A percentile compares a stretch with the other conserved stretches of the same genome.
phyloP scores from a whole-genome alignment of 2,113 vertebrate species.

The Felis chaus region DNA sequence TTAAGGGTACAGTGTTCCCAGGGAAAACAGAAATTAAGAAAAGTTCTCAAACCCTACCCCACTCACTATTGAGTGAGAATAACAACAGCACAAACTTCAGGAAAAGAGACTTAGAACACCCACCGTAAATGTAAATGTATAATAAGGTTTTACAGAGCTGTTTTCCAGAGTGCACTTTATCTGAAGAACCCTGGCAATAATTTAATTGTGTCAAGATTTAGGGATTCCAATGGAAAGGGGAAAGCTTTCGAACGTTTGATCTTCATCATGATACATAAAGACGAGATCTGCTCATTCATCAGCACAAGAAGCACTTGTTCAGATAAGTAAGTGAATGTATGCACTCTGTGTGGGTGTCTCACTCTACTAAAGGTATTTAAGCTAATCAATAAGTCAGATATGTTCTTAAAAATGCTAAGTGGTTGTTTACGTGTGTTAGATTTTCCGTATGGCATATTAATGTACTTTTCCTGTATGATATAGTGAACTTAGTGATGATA shows the following conservation, averaged over 20 bases:
- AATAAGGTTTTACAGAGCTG: neutral
- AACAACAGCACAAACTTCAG: neutral
- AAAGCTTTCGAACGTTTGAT: neutral
- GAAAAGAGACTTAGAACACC: neutral
- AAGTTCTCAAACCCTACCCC: neutral
- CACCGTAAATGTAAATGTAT: neutral
- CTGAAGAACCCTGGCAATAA: slow-evolving; percentile 43
- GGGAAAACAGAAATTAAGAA: slow-evolving; percentile 10
- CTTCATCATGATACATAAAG: neutral
- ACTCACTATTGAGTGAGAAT: neutral
- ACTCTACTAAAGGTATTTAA: slow-evolving; percentile 25
- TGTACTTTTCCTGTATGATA: slow-evolving; percentile 48
- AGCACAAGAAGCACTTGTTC: slow-evolving; percentile 48
- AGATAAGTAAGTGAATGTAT: neutral
- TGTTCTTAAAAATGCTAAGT: slow-evolving; percentile 72
- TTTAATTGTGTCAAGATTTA: slow-evolving; percentile 42
- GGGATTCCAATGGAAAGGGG: slow-evolving; percentile 14
- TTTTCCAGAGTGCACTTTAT: slow-evolving; percentile 43
- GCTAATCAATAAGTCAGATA: slow-evolving; percentile 67
- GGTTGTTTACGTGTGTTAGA: slow-evolving; percentile 60
- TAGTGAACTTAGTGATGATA: slow-evolving; percentile 28
- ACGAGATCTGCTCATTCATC: neutral
- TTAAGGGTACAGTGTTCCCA: neutral
- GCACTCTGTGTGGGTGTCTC: neutral
- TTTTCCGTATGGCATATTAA: slow-evolving; percentile 56